A percentile compares a stretch with the other conserved stretches of the same genome.
Evolutionary conservation across 2,113 vertebrate genomes (phyloP).

Genomic region (Cyrtonyx montezumae): DNA sequence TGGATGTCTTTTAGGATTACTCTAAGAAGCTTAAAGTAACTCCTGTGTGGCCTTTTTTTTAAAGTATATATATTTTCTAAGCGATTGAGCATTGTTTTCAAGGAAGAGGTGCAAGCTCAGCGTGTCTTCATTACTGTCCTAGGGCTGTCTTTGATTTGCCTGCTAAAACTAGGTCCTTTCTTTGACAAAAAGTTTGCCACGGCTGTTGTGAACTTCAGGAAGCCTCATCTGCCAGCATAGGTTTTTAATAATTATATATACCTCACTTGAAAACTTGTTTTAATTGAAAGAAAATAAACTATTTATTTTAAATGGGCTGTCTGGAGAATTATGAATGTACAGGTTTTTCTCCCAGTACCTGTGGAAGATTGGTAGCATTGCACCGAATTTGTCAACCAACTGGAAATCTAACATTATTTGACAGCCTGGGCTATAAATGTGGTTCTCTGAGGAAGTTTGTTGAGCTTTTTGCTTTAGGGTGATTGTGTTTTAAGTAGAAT

Average conservation of each 20-base stretch:
- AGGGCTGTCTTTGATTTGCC: not conserved
- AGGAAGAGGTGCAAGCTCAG: not conserved
- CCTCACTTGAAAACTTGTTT: not conserved
- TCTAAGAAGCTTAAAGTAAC: not conserved
- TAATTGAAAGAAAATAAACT: not conserved
- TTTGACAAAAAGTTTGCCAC: not conserved
- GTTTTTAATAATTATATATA: not conserved
- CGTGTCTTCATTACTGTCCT: not conserved
- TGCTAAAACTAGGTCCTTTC: not conserved
- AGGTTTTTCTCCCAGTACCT: not conserved
- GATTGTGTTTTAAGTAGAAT: not conserved
- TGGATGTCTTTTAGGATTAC: not conserved
- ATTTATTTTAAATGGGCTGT: not conserved
- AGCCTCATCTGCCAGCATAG: not conserved
- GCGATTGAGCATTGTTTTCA: rapidly evolving
- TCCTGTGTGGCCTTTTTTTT: not conserved
- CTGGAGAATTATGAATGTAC: not conserved
- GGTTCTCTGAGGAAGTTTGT: not conserved
- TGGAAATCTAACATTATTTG: not conserved
- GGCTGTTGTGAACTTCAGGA: not conserved
- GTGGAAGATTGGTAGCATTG: not conserved
- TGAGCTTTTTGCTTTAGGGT: not conserved
- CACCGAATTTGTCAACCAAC: not conserved
- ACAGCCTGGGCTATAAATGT: not conserved
- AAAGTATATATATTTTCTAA: not conserved